These are phyloP conservation scores for Drosophila mercatorum DNA, from an alignment of 2,888 invertebrate genomes.

Conservation along the genomic window DNA sequence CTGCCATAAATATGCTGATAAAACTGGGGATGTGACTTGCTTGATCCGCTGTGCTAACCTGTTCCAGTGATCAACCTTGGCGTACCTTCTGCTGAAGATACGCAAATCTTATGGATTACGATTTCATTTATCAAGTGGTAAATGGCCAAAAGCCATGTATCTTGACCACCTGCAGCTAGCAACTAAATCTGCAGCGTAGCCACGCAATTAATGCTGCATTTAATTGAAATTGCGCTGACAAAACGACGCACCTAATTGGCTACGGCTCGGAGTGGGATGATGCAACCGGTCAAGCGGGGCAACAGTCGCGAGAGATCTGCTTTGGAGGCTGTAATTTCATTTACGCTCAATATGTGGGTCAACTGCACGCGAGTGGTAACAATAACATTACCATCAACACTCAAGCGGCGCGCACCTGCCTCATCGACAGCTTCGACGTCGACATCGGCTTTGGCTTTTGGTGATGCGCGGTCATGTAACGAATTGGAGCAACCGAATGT, in stretches of 20 bases:
- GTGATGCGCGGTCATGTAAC: constrained; percentile 53
- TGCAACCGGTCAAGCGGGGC: constrained; percentile 50
- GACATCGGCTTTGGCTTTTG: not conserved
- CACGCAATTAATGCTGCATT: constrained; percentile 64
- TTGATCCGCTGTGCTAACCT: constrained; percentile 46
- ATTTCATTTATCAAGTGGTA: constrained; percentile 28
- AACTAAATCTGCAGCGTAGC: constrained; percentile 32
- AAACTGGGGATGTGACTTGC: constrained; percentile 23
- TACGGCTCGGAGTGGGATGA: constrained; percentile 45
- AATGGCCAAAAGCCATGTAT: constrained; percentile 28
- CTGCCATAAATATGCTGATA: constrained; percentile 63
- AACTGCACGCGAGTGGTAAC: constrained; percentile 65
- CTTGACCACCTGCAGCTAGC: constrained; percentile 43
- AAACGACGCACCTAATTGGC: constrained; percentile 59
- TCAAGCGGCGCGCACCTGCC: constrained; percentile 40
- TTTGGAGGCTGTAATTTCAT: constrained; percentile 65
- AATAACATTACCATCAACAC: constrained; percentile 71
- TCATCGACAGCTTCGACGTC: constrained; percentile 1
- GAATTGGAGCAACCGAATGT: constrained; percentile 54
- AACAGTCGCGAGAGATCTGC: constrained; percentile 51
- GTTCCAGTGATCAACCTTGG: constrained; percentile 54
- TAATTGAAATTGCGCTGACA: constrained; percentile 62
- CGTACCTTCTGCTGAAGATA: constrained; percentile 33
- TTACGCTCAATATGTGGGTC: constrained; percentile 73
- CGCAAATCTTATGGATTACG: constrained; percentile 26